Base-by-base conservation (phyloP, 1,140 invertebrate species). In the Linepithema humile region DNA sequence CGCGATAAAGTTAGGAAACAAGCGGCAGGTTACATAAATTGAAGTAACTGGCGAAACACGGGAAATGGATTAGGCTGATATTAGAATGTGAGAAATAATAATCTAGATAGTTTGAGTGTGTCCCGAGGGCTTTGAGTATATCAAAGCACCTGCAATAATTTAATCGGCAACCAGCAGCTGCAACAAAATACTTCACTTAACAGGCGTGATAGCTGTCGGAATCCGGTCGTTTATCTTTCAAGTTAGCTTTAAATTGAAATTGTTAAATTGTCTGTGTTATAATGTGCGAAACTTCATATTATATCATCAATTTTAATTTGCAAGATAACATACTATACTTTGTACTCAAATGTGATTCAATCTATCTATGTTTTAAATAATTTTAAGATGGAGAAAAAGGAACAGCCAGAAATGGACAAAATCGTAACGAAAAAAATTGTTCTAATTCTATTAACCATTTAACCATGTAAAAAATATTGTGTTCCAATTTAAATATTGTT, bases 211-310 rank as follows among this genome's bases (percentile, higher is more conserved):
- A 12, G 29, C 69, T 55, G 17, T 57, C 15, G 35, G 15, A 73
- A 73, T 38, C 15, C 9, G 4, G 7, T 59, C 35, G n/a, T 73
- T 59, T 59, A 73, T 73, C 70, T 40, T 73, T n/a, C 35, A 38
- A 38, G 20, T 23, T 55, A 26, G 45, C 29, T 70, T 70, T 35
- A 70, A 53, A 48, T 35, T 69, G 48, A 53, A 73, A 40, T 29
- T 59, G 50, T 38, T 73, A 40, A 73, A 59, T 59, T 20, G 20
- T 59, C 35, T 15, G 23, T 26, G 38, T 55, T 57, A 57, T 40
- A 40, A 73, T 35, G 15, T 70, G 35, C 2, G 29, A 72, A 50
- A 50, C 50, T 57, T 73, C 12, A 38, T 73, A 57, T 73, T 73
- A 40, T 17, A 57, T 3, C 32, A 40, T 38, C 50, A 38, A 5